These are phyloP conservation scores for Rhizoglyphus robini DNA, from an alignment of 1,140 invertebrate species.

Conservation along the genomic window DNA sequence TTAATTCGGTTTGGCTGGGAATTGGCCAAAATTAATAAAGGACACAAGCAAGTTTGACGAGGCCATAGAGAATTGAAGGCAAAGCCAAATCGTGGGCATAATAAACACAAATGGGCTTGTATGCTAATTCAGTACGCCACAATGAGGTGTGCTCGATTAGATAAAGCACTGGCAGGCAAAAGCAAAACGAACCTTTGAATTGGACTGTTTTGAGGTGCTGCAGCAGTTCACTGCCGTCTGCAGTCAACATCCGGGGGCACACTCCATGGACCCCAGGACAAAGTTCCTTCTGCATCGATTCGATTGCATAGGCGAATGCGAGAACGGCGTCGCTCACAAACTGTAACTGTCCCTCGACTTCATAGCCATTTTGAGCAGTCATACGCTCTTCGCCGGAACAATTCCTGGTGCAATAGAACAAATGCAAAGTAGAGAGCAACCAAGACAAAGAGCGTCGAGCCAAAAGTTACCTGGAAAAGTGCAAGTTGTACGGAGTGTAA, in stretches of 20 bases:
- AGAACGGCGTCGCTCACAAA: conserved; percentile 84
- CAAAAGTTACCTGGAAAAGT: conserved; percentile 39
- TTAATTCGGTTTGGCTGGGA: no score
- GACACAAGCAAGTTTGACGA: no score
- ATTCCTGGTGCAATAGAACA: not conserved
- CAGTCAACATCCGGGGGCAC: conserved; percentile 72
- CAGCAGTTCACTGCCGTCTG: conserved; percentile 64
- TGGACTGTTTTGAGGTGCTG: conserved; percentile 65
- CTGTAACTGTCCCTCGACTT: conserved; percentile 73
- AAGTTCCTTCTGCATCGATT: conserved; percentile 65
- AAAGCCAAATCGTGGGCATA: no score
- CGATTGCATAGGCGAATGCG: conserved; percentile 73
- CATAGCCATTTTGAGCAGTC: conserved; percentile 47
- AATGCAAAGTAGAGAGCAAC: not conserved
- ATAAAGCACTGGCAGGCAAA: no score
- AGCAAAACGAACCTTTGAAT: conserved; percentile 53
- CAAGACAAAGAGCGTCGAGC: not conserved
- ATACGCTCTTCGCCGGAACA: conserved; percentile 48
- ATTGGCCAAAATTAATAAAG: no score
- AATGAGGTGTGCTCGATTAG: no score
- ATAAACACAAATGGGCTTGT: no score
- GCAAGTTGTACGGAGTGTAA: conserved; percentile 61
- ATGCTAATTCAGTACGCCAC: no score
- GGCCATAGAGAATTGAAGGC: no score
- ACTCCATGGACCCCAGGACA: conserved; percentile 53